Evolutionary conservation across 2,113 vertebrate species (phyloP).

Genomic region (Agelaius tricolor): DNA sequence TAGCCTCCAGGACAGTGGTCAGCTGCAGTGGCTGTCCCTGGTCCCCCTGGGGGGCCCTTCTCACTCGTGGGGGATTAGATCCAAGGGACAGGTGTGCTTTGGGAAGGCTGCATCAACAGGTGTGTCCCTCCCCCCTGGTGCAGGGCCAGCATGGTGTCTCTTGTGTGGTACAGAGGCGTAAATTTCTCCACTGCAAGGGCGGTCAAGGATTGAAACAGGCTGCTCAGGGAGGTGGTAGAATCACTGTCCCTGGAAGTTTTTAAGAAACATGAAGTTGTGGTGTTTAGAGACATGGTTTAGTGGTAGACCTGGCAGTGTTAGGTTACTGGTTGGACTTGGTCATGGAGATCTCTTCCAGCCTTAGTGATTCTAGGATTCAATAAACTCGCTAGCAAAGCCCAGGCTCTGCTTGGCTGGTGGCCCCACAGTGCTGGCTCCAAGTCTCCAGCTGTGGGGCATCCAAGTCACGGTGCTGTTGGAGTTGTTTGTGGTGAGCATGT

Average conservation of each 20-base stretch:
- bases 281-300: neutral
- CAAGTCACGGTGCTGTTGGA: fast-evolving
- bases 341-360: neutral
- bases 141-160: neutral
- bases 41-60: neutral
- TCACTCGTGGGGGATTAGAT: fast-evolving
- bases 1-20: fast-evolving
- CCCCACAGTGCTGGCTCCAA: fast-evolving
- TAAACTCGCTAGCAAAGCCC: neutral
- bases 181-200: neutral
- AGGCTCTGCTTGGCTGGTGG: neutral
- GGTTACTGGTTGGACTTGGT: neutral
- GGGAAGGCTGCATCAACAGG: neutral
- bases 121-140: fast-evolving
- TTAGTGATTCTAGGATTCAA: neutral
- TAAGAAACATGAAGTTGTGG: neutral
- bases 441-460: fast-evolving
- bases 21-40: neutral
- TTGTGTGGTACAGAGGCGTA: neutral
- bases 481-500: fast-evolving
- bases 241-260: neutral
- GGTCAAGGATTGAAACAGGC: neutral
- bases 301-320: neutral
- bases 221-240: neutral
- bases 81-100: neutral